Conservation (phyloP, 2,888 invertebrate species). For the Dioctria rufipes region DNA sequence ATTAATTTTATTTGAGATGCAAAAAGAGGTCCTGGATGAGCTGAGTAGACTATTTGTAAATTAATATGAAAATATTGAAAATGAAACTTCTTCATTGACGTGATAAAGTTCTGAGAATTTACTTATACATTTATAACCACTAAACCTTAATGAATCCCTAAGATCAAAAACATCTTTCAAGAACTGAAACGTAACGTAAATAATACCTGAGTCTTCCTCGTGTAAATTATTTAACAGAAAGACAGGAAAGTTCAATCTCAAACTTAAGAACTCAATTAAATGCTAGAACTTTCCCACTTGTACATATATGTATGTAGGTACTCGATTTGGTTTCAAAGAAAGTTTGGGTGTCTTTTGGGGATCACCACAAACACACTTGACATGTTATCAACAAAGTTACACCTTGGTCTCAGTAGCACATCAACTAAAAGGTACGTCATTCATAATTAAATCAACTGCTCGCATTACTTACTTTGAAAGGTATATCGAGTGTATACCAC, state of each 20-base stretch:
- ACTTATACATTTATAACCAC: no score
- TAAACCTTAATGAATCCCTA: neutral
- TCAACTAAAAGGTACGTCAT: constrained; percentile 39
- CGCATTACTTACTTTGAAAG: constrained; percentile 42
- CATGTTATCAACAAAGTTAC: constrained; percentile 52
- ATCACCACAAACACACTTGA: constrained; percentile 25
- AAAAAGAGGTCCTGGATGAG: no score
- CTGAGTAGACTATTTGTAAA: no score
- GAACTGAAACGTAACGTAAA: no score
- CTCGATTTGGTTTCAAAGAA: constrained; percentile 18
- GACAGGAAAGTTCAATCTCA: neutral
- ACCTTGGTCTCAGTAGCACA: constrained; percentile 45
- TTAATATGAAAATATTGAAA: no score
- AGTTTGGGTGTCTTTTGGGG: constrained; percentile 35
- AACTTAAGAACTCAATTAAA: constrained; percentile 51
- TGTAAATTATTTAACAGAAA: constrained; percentile 35
- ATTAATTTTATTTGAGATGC: no score
- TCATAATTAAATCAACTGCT: constrained; percentile 53
- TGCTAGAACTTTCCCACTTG: constrained; percentile 17
- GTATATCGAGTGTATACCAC: neutral
- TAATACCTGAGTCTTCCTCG: neutral
- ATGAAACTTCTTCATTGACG: no score
- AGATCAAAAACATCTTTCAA: neutral
- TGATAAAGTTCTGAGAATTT: no score
- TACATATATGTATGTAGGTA: no score